phyloP scores from a whole-genome alignment of 1,140 invertebrate species.

The Venustaconcha ellipsiformis region DNA sequence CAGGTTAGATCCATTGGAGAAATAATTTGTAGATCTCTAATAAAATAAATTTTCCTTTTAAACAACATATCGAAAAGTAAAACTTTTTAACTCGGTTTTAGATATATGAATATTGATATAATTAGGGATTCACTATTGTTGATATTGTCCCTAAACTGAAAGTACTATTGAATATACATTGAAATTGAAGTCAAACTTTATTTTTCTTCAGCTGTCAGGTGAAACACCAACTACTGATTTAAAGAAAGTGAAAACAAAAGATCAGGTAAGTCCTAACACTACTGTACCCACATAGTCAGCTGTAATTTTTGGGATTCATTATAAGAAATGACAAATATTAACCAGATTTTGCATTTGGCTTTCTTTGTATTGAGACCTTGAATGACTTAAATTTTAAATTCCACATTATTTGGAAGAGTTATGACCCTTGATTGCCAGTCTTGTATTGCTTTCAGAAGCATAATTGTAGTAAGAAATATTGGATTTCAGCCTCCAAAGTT shows the following conservation, averaged over 20 bases:
- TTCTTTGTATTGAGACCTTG: no score
- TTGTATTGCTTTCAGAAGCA: no score
- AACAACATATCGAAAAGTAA: not conserved
- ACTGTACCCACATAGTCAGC: no score
- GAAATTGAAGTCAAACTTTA: not conserved
- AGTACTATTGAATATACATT: not conserved
- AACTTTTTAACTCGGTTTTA: not conserved
- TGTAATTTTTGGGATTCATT: no score
- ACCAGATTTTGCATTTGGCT: no score
- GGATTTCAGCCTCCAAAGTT: no score
- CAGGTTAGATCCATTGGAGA: not conserved
- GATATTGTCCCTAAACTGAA: not conserved
- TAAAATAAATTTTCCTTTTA: not conserved
- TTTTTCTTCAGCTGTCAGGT: constrained; percentile 54
- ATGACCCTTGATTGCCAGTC: no score
- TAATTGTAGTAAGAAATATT: no score
- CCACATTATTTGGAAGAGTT: no score
- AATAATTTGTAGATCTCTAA: no score
- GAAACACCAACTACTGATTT: constrained; percentile 59
- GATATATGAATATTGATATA: not conserved
- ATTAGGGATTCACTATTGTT: not conserved
- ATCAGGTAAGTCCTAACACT: constrained; percentile 44
- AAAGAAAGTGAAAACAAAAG: constrained; percentile 61
- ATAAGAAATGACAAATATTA: no score
- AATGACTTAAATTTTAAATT: no score